Evolutionary conservation across 2,113 vertebrate genomes (phyloP).

Genomic region (Muscicapa adusta): DNA sequence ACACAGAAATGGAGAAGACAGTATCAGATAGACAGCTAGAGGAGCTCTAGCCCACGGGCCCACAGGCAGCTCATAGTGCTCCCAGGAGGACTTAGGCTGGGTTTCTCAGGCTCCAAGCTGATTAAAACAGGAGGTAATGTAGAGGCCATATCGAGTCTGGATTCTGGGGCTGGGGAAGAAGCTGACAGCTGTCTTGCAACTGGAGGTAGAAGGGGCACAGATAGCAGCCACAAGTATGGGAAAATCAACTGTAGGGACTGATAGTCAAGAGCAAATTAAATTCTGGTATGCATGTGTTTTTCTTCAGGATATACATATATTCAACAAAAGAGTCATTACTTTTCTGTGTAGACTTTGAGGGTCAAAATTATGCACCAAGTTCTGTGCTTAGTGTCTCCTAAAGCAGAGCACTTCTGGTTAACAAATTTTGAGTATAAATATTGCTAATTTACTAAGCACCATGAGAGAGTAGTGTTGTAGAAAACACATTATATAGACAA

Average conservation of each 20-base stretch:
- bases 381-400: neutral
- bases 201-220: constrained; percentile 54
- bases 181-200: constrained; percentile 75
- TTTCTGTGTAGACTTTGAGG: neutral
- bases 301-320: neutral
- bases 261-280: neutral
- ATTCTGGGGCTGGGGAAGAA: constrained; percentile 57
- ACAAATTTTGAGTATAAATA: neutral
- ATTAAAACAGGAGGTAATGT: constrained; percentile 73
- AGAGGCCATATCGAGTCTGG: constrained; percentile 70
- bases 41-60: constrained; percentile 61
- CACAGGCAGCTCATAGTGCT: constrained; percentile 54
- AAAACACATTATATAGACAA: neutral
- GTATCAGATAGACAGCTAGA: constrained; percentile 71
- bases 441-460: neutral
- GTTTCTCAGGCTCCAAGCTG: constrained; percentile 74
- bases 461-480: neutral
- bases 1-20: constrained; percentile 68
- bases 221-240: constrained; percentile 41
- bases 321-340: neutral
- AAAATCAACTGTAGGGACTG: neutral
- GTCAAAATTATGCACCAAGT: neutral
- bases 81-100: constrained; percentile 65
- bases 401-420: neutral
- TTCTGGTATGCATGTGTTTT: neutral